Percentiles rank a stretch among this genome's conserved stretches.
Conservation (phyloP, 2,113 vertebrate genomes). For the rabbit (Oryctolagus cuniculus) region mOryCun1.1 NC_091453.1:55862501-55863000, state of each 20-base stretch:
- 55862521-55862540: neutral
- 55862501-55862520: neutral
- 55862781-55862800: constrained; percentile 49
- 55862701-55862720: constrained; percentile 14
- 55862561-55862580: neutral
- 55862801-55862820: constrained; percentile 39
- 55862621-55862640: neutral
- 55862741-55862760: constrained; percentile 9
- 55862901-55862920: constrained; percentile 36
- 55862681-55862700: neutral
- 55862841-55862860: constrained; percentile 8
- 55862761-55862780: constrained; percentile 57
- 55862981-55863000: neutral
- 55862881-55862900: constrained; percentile 7
- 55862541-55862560: neutral
- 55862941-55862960: constrained; percentile 11
- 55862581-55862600: neutral
- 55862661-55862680: neutral
- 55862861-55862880: neutral
- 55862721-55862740: constrained; percentile 39
- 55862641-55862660: neutral
- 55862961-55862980: constrained; percentile 47
- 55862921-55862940: neutral
- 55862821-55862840: constrained; percentile 54
- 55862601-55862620: neutral